Percentiles rank a stretch among this genome's conserved stretches.
Conservation (phyloP, 2,797 vertebrate genomes). For the Xiphorhynchus erythropygius region DNA sequence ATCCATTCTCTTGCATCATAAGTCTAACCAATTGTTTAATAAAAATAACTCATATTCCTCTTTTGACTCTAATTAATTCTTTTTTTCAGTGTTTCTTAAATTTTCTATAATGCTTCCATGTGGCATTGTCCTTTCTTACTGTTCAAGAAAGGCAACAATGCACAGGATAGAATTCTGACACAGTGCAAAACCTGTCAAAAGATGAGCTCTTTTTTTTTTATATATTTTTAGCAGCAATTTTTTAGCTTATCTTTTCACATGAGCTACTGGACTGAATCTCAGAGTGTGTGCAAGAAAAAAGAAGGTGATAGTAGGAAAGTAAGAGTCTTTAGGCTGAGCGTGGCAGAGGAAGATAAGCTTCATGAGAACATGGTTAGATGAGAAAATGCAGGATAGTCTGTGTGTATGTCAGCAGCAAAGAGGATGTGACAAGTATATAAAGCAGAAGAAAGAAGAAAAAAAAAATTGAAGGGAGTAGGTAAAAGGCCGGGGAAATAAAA, state of each 20-base stretch:
- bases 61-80: not conserved
- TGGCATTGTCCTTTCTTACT: not conserved
- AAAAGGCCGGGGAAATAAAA: not conserved
- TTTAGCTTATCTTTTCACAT: not conserved
- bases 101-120: not conserved
- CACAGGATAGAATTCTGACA: not conserved
- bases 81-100: not conserved
- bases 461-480: not conserved
- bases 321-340: not conserved
- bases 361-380: not conserved
- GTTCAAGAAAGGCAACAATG: not conserved
- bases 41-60: not conserved
- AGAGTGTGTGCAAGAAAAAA: not conserved
- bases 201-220: not conserved
- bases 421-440: not conserved
- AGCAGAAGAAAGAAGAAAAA: not conserved
- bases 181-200: not conserved
- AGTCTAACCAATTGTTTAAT: not conserved
- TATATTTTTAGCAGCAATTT: not conserved
- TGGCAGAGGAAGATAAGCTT: not conserved
- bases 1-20: not conserved
- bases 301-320: not conserved
- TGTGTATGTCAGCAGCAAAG: not conserved
- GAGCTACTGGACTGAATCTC: not conserved
- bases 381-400: not conserved